These are phyloP conservation scores for Gallinago stenura DNA, from an alignment of 2,797 vertebrate genomes.

Conservation along the genomic window DNA sequence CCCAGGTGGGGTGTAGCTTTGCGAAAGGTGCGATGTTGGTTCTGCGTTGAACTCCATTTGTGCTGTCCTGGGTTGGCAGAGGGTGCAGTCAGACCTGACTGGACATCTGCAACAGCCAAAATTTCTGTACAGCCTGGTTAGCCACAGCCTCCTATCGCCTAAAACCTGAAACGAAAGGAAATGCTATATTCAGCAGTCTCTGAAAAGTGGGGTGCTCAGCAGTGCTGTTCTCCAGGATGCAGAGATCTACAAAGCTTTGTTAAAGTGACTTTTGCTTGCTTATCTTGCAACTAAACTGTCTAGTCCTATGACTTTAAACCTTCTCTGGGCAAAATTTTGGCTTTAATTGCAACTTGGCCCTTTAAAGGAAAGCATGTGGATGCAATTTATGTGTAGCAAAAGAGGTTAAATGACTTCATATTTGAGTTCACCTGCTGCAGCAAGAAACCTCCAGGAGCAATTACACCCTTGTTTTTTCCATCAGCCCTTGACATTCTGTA, in stretches of 20 bases:
- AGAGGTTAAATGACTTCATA: constrained; percentile 58
- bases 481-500: constrained; percentile 22
- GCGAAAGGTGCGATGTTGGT: not conserved
- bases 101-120: not conserved
- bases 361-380: constrained; percentile 43
- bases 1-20: not conserved
- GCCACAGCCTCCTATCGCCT: not conserved
- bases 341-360: constrained; percentile 1
- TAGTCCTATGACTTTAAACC: not conserved
- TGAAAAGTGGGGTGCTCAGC: not conserved
- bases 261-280: not conserved
- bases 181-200: not conserved
- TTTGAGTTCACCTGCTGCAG: constrained; percentile 62
- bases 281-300: not conserved
- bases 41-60: not conserved
- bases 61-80: not conserved
- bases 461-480: constrained; percentile 29
- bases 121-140: not conserved
- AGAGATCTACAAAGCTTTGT: not conserved
- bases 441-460: constrained; percentile 45
- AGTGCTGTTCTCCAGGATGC: not conserved
- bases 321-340: not conserved
- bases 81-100: not conserved
- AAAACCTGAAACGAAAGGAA: not conserved
- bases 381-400: constrained; percentile 52